Percentiles rank a stretch among this genome's conserved stretches.
These are phyloP conservation scores for Cynocephalus volans DNA, from an alignment of 2,113 vertebrate genomes.

Conservation along the genomic window DNA sequence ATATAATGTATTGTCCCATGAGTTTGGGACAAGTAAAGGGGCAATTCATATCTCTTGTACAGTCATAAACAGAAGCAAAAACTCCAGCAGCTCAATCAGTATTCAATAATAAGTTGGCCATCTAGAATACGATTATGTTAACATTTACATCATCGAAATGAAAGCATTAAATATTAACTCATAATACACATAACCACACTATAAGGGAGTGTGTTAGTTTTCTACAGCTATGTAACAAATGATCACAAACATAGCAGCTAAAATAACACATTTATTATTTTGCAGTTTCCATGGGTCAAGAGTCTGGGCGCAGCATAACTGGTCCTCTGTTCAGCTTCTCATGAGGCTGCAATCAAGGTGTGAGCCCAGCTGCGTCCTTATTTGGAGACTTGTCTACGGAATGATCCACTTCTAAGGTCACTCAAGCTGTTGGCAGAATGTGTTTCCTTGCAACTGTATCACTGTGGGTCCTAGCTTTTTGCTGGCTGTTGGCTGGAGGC, in stretches of 20 bases:
- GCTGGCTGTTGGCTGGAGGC: background rate
- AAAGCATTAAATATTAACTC: constrained; percentile 29
- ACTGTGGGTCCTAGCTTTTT: background rate
- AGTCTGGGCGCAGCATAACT: too few species aligned
- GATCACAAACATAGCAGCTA: too few species aligned
- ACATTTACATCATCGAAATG: background rate
- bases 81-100: background rate
- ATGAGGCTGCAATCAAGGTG: background rate
- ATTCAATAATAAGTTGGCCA: background rate
- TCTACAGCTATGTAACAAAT: background rate
- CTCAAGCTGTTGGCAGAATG: background rate
- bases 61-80: constrained; percentile 18
- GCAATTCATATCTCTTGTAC: background rate
- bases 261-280: too few species aligned
- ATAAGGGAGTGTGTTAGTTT: background rate
- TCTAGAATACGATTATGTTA: background rate
- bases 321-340: background rate
- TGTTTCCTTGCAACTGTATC: background rate
- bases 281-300: too few species aligned
- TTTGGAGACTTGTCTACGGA: background rate
- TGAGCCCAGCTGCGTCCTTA: background rate
- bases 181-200: background rate
- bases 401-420: background rate
- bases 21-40: background rate
- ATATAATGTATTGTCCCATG: background rate